A percentile compares a stretch with the other conserved stretches of the same genome.
Conservation (phyloP, 2,888 invertebrate species). For the Hirtodrosophila trivittata region DNA sequence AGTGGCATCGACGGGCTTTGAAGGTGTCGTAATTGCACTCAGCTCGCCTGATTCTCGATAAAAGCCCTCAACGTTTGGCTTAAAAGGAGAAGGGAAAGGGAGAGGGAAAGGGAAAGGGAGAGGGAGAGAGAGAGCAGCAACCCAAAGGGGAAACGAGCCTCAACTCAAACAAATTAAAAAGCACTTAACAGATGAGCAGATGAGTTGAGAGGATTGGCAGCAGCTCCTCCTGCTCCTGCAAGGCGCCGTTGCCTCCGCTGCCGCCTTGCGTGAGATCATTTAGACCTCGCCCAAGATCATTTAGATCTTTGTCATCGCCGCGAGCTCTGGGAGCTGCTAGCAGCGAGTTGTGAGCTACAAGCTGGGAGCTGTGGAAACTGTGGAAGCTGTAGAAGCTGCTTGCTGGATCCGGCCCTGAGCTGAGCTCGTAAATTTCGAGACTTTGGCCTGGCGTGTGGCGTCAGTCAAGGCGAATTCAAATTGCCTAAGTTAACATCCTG, state of each 20-base stretch:
- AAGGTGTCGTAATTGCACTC: slow-evolving; percentile 82
- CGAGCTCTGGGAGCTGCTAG: slow-evolving; percentile 19
- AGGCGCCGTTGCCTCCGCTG: slow-evolving; percentile 46
- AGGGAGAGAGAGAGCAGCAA: background rate
- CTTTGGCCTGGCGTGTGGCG: slow-evolving; percentile 77
- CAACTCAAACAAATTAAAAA: slow-evolving; percentile 76
- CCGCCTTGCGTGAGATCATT: slow-evolving; percentile 39
- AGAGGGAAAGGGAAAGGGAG: background rate
- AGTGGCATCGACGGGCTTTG: slow-evolving; percentile 61
- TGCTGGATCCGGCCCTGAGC: slow-evolving; percentile 14
- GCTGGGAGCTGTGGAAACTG: background rate
- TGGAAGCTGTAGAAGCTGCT: background rate
- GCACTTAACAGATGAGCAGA: slow-evolving; percentile 65
- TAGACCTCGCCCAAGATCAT: slow-evolving; percentile 46
- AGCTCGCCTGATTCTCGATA: slow-evolving; percentile 65
- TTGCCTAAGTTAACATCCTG: slow-evolving; percentile 72
- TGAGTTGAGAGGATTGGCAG: slow-evolving; percentile 10
- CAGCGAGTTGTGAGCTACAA: no score
- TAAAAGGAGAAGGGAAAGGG: background rate
- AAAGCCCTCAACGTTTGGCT: slow-evolving; percentile 33
- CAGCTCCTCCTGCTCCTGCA: slow-evolving; percentile 37
- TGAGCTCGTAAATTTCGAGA: slow-evolving; percentile 62
- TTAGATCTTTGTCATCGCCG: slow-evolving; percentile 60
- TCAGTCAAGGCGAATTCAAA: slow-evolving; percentile 78
- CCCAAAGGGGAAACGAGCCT: slow-evolving; percentile 20